Percentiles rank a stretch among this genome's conserved stretches.
phyloP scores from a whole-genome alignment of 2,113 vertebrate species.

The Lonchura striata region DNA sequence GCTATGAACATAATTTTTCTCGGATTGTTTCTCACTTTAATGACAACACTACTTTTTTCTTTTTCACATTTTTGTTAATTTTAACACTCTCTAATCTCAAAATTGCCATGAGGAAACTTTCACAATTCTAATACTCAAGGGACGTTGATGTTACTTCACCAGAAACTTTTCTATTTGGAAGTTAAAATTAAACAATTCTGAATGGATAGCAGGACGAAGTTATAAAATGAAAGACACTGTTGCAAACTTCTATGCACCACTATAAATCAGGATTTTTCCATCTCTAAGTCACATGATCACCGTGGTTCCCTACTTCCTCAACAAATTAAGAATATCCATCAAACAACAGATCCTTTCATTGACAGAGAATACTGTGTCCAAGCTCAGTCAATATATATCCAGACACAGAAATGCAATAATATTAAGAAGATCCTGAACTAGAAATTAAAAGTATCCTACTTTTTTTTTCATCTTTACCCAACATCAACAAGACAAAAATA shows the following conservation, averaged over 20 bases:
- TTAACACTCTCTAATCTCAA: neutral
- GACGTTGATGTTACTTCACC: neutral
- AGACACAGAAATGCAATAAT: neutral
- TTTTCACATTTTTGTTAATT: neutral
- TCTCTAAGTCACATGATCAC: neutral
- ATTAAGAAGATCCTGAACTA: neutral
- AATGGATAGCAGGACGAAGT: neutral
- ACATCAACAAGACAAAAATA: neutral
- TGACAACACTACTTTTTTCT: neutral
- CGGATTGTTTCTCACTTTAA: neutral
- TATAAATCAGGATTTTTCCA: neutral
- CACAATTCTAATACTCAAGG: neutral
- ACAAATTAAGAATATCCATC: neutral
- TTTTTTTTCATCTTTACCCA: neutral
- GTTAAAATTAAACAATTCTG: neutral
- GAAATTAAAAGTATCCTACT: neutral
- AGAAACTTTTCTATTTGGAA: neutral
- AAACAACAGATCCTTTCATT: neutral
- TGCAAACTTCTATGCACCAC: neutral
- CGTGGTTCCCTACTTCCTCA: neutral
- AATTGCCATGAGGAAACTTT: neutral
- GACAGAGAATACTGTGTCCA: neutral
- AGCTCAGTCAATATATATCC: neutral
- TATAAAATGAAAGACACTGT: neutral
- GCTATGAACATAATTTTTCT: neutral